Conservation (phyloP, 2,888 invertebrate genomes). For the Syrphus vitripennis region DNA sequence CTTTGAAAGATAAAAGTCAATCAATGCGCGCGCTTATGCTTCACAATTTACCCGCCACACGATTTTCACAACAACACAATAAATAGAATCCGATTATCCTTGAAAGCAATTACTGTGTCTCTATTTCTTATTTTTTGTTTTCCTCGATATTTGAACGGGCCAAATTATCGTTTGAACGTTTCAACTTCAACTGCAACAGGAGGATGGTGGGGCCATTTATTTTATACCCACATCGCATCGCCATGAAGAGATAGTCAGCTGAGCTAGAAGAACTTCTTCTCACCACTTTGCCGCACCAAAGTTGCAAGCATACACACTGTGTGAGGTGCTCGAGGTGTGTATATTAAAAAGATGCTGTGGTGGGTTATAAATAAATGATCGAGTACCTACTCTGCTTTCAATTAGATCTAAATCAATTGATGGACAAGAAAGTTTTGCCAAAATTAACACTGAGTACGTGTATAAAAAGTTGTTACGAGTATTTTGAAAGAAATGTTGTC, state of each 20-base stretch:
- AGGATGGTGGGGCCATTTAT: constrained; percentile 73
- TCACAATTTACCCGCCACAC: constrained; percentile 24
- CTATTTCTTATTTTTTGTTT: not conserved
- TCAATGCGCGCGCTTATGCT: not conserved
- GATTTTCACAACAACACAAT: constrained; percentile 11
- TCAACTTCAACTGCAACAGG: constrained; percentile 72
- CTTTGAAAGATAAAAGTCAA: constrained; percentile 29
- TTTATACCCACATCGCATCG: constrained; percentile 73
- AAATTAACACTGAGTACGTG: constrained; percentile 29
- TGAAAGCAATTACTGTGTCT: constrained; percentile 31
- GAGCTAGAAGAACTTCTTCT: constrained; percentile 41
- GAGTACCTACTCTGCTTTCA: constrained; percentile 25
- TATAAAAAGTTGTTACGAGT: not conserved
- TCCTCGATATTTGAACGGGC: not conserved
- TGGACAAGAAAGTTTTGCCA: constrained; percentile 8
- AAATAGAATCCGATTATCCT: constrained; percentile 63
- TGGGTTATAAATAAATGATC: constrained; percentile 10
- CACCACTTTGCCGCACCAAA: constrained; percentile 34
- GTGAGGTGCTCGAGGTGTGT: constrained; percentile 25
- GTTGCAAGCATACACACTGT: not conserved
- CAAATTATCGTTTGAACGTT: constrained; percentile 61
- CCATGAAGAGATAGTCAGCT: constrained; percentile 2
- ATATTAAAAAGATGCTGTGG: constrained; percentile 5
- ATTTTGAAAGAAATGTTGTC: not conserved
- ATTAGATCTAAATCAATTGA: constrained; percentile 38